These are phyloP conservation scores for Drosophila mettleri DNA, from an alignment of 2,888 invertebrate genomes.

Conservation along the genomic window DNA sequence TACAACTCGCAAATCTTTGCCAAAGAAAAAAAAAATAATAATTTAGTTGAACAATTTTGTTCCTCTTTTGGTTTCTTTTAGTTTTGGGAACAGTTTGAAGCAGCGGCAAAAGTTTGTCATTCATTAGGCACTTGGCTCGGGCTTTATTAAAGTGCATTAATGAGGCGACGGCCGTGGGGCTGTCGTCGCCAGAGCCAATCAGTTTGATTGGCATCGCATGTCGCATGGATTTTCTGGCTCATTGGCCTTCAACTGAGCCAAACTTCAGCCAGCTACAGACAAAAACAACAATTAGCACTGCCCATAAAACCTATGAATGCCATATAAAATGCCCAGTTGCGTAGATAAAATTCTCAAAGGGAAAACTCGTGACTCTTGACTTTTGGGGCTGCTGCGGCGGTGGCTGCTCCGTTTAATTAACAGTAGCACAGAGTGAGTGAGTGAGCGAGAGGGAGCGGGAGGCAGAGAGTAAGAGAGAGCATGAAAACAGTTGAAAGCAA, in stretches of 20 bases:
- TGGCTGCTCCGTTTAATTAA: constrained; percentile 61
- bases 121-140: constrained; percentile 46
- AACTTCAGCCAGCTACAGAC: constrained; percentile 17
- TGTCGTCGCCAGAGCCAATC: constrained; percentile 49
- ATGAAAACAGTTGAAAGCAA: constrained; percentile 55
- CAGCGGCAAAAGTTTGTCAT: constrained; percentile 42
- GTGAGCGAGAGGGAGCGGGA: not conserved
- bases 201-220: constrained; percentile 74
- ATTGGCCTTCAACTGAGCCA: constrained; percentile 42
- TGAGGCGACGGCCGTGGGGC: constrained; percentile 26
- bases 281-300: constrained; percentile 66
- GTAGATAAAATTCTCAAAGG: constrained; percentile 46
- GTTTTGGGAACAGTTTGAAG: constrained; percentile 8
- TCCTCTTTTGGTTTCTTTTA: constrained; percentile 1
- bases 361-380: constrained; percentile 52
- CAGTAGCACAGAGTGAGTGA: constrained; percentile 28
- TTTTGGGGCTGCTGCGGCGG: constrained; percentile 47
- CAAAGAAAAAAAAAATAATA: constrained; percentile 10
- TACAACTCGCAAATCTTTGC: constrained; percentile 2
- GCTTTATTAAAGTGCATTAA: constrained; percentile 71
- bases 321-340: constrained; percentile 43
- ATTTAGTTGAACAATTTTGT: constrained; percentile 21
- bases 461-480: not conserved
- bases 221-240: constrained; percentile 74
- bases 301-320: constrained; percentile 66